phyloP scores from a whole-genome alignment of 2,113 vertebrate genomes.

The Perccottus glenii region DNA sequence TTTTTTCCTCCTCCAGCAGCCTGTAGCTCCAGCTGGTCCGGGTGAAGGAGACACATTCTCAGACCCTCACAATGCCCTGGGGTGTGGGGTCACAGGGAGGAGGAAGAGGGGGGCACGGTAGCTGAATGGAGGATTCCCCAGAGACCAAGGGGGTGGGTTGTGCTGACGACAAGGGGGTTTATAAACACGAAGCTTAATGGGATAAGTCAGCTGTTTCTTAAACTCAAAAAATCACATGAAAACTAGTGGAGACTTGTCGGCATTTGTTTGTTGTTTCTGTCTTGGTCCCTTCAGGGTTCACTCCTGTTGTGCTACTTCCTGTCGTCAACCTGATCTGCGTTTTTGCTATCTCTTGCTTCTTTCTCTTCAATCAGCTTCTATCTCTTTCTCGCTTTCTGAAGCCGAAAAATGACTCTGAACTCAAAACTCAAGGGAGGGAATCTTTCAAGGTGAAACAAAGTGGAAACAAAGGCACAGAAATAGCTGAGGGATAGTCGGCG shows the following conservation, averaged over 20 bases:
- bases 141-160: conserved; percentile 24
- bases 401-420: conserved; percentile 59
- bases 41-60: conserved; percentile 67
- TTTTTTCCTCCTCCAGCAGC: conserved; percentile 24
- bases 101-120: conserved; percentile 12
- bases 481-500: conserved; percentile 9
- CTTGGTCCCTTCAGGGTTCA: neutral
- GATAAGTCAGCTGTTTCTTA: conserved; percentile 8
- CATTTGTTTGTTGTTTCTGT: neutral
- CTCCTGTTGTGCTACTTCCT: conserved; percentile 13
- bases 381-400: conserved; percentile 31
- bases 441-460: conserved; percentile 53
- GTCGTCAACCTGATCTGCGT: conserved; percentile 22
- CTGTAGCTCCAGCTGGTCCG: conserved; percentile 65
- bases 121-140: conserved; percentile 28
- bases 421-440: conserved; percentile 46
- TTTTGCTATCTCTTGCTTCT: conserved; percentile 11
- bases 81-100: conserved; percentile 43
- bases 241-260: neutral
- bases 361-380: conserved; percentile 5
- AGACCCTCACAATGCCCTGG: conserved; percentile 64
- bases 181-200: neutral
- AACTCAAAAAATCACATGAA: neutral
- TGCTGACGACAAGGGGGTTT: conserved; percentile 5
- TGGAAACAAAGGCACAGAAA: conserved; percentile 27